A percentile compares a stretch with the other conserved stretches of the same genome.
phyloP scores from a whole-genome alignment of 30 jellyfish, hydroid and myxozoan genomes.

The Nemopilema nomurai region DNA sequence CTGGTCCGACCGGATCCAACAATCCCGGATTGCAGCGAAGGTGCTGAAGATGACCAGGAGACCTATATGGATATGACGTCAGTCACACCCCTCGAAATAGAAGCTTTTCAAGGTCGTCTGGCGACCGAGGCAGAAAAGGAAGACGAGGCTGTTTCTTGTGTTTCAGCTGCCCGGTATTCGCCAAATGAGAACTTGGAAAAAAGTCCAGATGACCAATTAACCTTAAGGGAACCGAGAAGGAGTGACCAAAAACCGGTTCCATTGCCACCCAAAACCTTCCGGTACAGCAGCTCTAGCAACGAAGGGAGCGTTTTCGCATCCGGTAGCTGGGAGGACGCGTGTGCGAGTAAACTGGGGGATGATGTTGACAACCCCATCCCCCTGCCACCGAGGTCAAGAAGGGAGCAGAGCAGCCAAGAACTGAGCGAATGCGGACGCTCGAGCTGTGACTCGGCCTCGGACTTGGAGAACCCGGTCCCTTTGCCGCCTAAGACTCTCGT shows the following conservation, averaged over 20 bases:
- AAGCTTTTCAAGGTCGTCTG: neutral
- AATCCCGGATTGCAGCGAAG: neutral
- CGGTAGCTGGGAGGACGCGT: neutral
- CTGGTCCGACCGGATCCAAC: constrained; percentile 34
- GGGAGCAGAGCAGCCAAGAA: constrained; percentile 5
- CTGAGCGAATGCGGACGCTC: neutral
- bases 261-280: neutral
- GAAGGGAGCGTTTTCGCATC: constrained; percentile 13
- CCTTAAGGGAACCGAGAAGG: neutral
- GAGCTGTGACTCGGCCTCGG: constrained; percentile 1
- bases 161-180: neutral
- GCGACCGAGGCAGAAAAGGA: neutral
- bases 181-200: neutral
- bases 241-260: neutral
- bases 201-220: neutral
- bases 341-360: neutral
- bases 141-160: neutral
- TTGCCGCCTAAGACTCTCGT: constrained; percentile 17
- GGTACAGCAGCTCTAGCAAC: constrained; percentile 15
- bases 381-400: constrained; percentile 28
- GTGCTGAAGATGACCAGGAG: constrained; percentile 11
- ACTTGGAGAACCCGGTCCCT: constrained; percentile 11
- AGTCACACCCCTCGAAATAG: neutral
- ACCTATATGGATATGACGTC: constrained; percentile 55
- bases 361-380: constrained; percentile 11